A percentile compares a stretch with the other conserved stretches of the same genome.
These are phyloP conservation scores for Pherbina coryleti DNA, from an alignment of 2,888 invertebrate genomes.

Conservation along the genomic window DNA sequence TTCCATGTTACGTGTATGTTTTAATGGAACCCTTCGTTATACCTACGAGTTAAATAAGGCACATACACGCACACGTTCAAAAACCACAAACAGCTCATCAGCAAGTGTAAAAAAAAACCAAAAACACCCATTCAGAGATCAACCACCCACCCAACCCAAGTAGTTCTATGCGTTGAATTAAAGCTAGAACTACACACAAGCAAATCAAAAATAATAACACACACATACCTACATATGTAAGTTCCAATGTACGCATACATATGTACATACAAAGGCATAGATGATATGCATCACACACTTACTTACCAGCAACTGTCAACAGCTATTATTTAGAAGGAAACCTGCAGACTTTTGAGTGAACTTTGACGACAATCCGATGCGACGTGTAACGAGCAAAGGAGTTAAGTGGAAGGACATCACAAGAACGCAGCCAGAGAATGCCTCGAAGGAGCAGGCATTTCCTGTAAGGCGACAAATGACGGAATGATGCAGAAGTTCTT, in stretches of 20 bases:
- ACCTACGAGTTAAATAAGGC: no score
- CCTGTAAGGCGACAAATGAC: neutral
- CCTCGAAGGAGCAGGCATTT: neutral
- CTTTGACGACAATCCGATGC: constrained; percentile 44
- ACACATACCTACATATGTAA: neutral
- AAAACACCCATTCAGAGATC: neutral
- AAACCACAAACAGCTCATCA: neutral
- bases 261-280: neutral
- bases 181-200: neutral
- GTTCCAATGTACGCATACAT: neutral
- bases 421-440: neutral
- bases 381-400: constrained; percentile 3
- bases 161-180: no score
- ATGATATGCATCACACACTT: neutral
- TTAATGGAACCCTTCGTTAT: no score
- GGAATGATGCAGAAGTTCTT: constrained; percentile 40
- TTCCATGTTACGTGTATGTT: no score
- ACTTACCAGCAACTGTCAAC: neutral
- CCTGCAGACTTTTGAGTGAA: constrained; percentile 33
- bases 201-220: neutral
- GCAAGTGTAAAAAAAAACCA: neutral
- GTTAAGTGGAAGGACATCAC: neutral
- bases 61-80: no score
- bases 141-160: no score
- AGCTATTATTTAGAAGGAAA: neutral